Base-by-base conservation (phyloP, 2,797 vertebrate genomes). In the Tolypeutes matacus region DNA sequence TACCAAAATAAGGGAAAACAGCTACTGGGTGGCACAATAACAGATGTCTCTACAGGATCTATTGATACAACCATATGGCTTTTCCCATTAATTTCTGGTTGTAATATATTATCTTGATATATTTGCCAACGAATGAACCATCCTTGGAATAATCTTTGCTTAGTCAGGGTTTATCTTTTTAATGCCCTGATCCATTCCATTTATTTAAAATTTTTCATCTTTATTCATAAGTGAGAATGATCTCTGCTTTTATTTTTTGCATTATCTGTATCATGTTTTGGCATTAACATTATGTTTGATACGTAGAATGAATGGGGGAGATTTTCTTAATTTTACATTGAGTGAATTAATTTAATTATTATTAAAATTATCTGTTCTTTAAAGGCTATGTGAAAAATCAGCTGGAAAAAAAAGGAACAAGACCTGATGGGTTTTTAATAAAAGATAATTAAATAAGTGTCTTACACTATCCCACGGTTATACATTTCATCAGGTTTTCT, bases 131-230 rank as follows among this genome's bases (percentile, higher is more conserved):
- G 92, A 65, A 89, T 77, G 42, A 94, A 31, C 58, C 31, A 83
- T 89, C 65, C 80, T 93, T 94, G 89, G 78, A 92, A 65, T 56
- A 70, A 95, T 89, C 72, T 73, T 94, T 93, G 72, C 89, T 92
- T 95, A 95, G 75, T 96, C 83, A 53, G 81, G 83, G 36, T 72
- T 96, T 91, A 83, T 92, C 78, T 53, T 92, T 92, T 86, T 83
- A 73, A 95, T 88, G 72, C 69, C 56, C 62, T 90, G 86, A 87
- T 89, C 70, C 31, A 76, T 78, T 81, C 69, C 65, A 65, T 94
- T 92, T 96, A 77, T 96, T 93, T 94, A 76, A 92, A 91, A 76
- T 29, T 90, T 95, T 91, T 94, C 75, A 92, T 94, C 86, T 93
- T 88, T 73, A 46, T 95, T 84, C 65, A 29, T 81, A 91, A 84